Evolutionary conservation across 2,113 vertebrate species (phyloP).

Genomic region (Rattus rattus): DNA sequence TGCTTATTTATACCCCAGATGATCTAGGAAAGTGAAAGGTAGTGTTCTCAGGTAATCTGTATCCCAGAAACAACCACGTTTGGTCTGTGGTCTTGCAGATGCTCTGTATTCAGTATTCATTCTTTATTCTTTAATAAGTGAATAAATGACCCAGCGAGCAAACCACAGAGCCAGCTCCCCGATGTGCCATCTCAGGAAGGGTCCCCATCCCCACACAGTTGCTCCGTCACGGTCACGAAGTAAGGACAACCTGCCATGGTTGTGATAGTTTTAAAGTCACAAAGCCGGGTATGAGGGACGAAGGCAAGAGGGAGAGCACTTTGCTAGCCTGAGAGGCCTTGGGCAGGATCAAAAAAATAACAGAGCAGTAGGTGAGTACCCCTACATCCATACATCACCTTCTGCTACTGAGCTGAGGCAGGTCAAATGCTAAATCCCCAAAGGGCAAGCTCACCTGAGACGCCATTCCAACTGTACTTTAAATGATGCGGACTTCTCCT

Average conservation of each 20-base stretch:
- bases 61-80: neutral
- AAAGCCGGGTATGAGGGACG: neutral
- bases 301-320: neutral
- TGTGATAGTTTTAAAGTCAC: neutral
- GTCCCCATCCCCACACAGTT: neutral
- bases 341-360: neutral
- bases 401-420: neutral
- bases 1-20: neutral
- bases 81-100: neutral
- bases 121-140: neutral
- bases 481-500: slow-evolving; percentile 36
- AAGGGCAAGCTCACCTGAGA: neutral
- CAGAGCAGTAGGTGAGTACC: neutral
- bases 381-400: neutral
- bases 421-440: neutral
- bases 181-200: neutral
- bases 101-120: neutral
- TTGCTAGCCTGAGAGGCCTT: neutral
- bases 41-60: neutral
- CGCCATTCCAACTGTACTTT: slow-evolving; percentile 11
- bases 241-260: neutral
- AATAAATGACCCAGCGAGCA: neutral
- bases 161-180: neutral
- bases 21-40: neutral
- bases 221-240: neutral